Conservation (phyloP, 2,888 invertebrate species). For the Tipula helvola region DNA sequence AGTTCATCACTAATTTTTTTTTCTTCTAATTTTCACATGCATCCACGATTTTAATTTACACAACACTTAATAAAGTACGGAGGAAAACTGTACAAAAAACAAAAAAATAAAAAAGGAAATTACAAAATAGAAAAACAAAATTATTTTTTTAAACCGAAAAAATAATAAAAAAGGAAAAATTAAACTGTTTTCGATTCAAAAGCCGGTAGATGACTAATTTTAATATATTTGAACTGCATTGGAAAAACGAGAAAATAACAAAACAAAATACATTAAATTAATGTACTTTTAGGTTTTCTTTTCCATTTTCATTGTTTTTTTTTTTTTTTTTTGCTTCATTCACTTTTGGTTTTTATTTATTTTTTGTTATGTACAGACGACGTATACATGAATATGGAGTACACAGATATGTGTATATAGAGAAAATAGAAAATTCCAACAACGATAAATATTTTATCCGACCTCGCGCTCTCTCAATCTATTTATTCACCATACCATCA, state of each 20-base stretch:
- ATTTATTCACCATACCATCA: neutral
- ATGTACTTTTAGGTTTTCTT: neutral
- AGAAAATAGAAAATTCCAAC: neutral
- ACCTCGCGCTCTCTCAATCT: neutral
- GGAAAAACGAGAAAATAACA: neutral
- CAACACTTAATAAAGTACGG: neutral
- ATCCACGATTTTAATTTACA: neutral
- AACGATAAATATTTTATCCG: neutral
- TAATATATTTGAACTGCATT: neutral
- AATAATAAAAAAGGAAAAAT: conserved; percentile 6
- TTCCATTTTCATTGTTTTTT: neutral
- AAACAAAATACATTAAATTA: neutral
- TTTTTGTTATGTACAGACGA: neutral
- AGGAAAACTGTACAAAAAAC: neutral
- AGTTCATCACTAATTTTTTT: neutral
- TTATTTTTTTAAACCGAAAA: neutral
- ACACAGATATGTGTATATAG: neutral
- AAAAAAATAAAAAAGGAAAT: neutral
- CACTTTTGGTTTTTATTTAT: neutral
- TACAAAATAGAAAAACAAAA: neutral
- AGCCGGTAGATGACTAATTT: conserved; percentile 5
- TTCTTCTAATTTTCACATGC: neutral
- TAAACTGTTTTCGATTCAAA: conserved; percentile 5
- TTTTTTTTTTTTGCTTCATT: neutral
- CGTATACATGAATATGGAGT: neutral